A percentile compares a stretch with the other conserved stretches of the same genome.
Evolutionary conservation across 2,113 vertebrate species (phyloP).

Genomic region (Anguilla rostrata): DNA sequence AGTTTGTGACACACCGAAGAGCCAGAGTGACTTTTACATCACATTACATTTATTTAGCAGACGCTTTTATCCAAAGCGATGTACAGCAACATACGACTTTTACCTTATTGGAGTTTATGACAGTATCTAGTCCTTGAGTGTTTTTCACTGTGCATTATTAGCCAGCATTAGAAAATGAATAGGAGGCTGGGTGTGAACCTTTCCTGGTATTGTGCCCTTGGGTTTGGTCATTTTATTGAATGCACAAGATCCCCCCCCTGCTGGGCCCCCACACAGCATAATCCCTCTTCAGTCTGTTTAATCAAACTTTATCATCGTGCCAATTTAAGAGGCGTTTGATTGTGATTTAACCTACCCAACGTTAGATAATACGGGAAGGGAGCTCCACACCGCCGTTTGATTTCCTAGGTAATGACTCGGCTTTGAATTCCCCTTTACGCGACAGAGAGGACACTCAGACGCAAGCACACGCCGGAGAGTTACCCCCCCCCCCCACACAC

Average conservation of each 20-base stretch:
- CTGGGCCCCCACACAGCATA: constrained; percentile 13
- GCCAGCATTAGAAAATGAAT: not conserved
- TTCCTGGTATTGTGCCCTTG: constrained; percentile 45
- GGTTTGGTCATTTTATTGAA: constrained; percentile 51
- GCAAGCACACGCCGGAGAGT: no score
- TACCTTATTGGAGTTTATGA: not conserved
- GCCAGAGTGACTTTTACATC: not conserved
- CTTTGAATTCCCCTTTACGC: constrained; percentile 19
- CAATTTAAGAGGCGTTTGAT: constrained; percentile 55
- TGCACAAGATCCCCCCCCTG: constrained; percentile 40
- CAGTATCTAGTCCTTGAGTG: not conserved
- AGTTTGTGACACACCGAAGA: no score
- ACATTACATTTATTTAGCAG: no score
- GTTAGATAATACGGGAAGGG: constrained; percentile 51
- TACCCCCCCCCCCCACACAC: no score
- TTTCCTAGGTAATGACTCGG: constrained; percentile 27
- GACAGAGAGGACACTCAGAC: constrained; percentile 27
- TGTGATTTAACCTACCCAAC: constrained; percentile 40
- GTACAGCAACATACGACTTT: not conserved
- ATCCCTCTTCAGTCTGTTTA: constrained; percentile 25
- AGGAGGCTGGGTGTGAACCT: constrained; percentile 30
- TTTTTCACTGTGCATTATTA: not conserved
- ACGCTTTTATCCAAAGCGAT: no score
- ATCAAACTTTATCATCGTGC: constrained; percentile 49
- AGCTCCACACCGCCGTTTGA: constrained; percentile 37